A percentile compares a stretch with the other conserved stretches of the same genome.
Conservation (phyloP, 2,113 vertebrate species). For the Indicator maculatus region DNA sequence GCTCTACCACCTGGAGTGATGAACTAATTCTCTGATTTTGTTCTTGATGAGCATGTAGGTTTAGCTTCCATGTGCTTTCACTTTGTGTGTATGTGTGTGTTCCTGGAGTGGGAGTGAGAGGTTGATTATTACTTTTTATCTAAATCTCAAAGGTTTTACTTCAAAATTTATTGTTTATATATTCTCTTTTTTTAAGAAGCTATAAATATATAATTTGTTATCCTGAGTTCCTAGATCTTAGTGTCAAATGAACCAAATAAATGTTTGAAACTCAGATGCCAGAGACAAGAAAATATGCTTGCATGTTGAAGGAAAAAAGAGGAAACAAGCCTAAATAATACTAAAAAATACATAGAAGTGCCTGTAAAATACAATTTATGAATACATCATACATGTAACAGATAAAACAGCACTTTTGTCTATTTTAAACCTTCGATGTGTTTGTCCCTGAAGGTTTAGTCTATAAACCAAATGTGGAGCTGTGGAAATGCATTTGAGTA, state of each 20-base stretch:
- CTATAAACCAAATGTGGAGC: background rate
- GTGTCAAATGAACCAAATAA: background rate
- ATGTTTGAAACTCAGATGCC: background rate
- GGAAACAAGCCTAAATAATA: background rate
- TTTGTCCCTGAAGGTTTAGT: background rate
- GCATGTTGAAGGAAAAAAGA: background rate
- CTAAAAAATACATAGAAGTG: background rate
- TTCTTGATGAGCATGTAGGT: background rate
- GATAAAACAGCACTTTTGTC: background rate
- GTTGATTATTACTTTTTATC: background rate
- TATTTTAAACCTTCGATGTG: background rate
- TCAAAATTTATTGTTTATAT: background rate
- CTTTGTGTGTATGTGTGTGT: background rate
- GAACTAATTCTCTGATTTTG: conserved; percentile 1
- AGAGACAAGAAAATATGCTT: background rate
- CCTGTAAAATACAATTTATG: background rate
- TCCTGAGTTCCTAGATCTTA: background rate
- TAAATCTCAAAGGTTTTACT: background rate
- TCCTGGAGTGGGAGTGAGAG: background rate
- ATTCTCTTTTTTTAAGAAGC: background rate
- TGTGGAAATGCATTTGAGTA: background rate
- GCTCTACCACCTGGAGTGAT: conserved; percentile 18
- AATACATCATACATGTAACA: background rate
- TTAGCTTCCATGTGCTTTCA: background rate
- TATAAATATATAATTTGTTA: background rate